Evolutionary conservation across 2,113 vertebrate genomes (phyloP).

Genomic region (Pseudopodoces humilis): DNA sequence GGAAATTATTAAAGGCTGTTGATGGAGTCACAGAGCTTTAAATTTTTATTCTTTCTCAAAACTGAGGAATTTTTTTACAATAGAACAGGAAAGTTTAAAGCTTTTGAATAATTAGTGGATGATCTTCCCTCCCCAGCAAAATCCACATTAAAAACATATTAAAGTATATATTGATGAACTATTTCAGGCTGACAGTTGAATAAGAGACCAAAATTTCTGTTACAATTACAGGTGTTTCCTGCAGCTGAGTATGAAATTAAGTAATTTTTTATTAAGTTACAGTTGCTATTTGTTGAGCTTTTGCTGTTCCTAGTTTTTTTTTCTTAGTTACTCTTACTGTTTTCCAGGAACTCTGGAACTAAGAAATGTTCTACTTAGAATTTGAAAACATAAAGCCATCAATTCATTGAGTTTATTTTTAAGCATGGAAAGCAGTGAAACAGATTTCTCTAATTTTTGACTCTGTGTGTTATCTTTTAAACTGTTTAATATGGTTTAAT

Average conservation of each 20-base stretch:
- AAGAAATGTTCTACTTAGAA: slow-evolving; percentile 74
- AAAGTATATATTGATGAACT: background rate
- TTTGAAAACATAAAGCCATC: slow-evolving; percentile 68
- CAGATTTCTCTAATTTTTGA: slow-evolving; percentile 53
- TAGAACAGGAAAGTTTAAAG: background rate
- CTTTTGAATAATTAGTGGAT: background rate
- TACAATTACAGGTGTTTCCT: slow-evolving; percentile 15
- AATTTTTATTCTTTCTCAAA: background rate
- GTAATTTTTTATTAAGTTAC: slow-evolving; percentile 50
- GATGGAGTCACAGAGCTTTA: background rate
- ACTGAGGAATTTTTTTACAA: background rate
- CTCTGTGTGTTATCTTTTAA: slow-evolving; percentile 42
- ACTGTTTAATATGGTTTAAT: slow-evolving; percentile 54
- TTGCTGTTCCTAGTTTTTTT: slow-evolving; percentile 36
- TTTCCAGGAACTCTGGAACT: slow-evolving; percentile 84
- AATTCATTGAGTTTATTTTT: slow-evolving; percentile 64
- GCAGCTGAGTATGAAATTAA: slow-evolving; percentile 39
- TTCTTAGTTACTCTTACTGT: slow-evolving; percentile 66
- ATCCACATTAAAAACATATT: background rate
- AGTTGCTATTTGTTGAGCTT: slow-evolving; percentile 60
- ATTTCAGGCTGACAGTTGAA: background rate
- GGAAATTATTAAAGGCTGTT: background rate
- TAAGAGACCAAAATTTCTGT: background rate
- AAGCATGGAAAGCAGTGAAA: slow-evolving; percentile 51
- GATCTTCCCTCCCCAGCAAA: background rate